Percentiles rank a stretch among this genome's conserved stretches.
These are phyloP conservation scores for Arizona elegans DNA, from an alignment of 2,113 vertebrate genomes.

Conservation along the genomic window DNA sequence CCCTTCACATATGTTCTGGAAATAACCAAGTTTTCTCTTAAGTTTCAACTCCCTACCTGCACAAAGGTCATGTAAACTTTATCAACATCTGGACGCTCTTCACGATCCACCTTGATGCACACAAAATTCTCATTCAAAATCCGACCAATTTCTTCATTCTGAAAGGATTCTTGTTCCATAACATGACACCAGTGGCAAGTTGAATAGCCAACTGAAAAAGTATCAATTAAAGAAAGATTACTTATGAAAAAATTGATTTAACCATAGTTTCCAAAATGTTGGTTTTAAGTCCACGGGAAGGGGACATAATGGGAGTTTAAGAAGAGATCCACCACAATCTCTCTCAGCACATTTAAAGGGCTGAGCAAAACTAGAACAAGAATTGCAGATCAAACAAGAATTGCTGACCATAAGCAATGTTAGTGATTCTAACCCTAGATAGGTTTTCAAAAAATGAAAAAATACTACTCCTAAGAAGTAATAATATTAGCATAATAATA, in stretches of 20 bases:
- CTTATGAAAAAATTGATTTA: neutral
- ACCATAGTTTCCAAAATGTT: neutral
- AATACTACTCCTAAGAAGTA: neutral
- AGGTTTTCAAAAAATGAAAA: neutral
- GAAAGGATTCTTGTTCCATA: conserved; percentile 94
- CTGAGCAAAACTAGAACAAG: neutral
- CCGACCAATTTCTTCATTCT: conserved; percentile 82
- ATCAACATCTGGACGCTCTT: conserved; percentile 93
- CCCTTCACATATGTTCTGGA: neutral
- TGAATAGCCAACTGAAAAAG: conserved; percentile 86
- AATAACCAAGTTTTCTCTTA: neutral
- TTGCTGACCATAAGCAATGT: neutral
- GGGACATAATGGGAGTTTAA: neutral
- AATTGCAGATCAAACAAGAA: neutral
- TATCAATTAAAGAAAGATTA: neutral
- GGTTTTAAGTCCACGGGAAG: neutral
- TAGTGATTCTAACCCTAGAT: neutral
- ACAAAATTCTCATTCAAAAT: conserved; percentile 88
- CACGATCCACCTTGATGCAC: conserved; percentile 90
- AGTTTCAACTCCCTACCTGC: conserved; percentile 71
- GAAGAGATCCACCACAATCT: neutral
- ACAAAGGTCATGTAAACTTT: conserved; percentile 96
- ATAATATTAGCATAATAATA: neutral
- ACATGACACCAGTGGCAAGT: conserved; percentile 98
- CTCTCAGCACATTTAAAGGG: neutral